Base-by-base conservation (phyloP, 1,140 invertebrate genomes). In the Magallana gigas region DNA sequence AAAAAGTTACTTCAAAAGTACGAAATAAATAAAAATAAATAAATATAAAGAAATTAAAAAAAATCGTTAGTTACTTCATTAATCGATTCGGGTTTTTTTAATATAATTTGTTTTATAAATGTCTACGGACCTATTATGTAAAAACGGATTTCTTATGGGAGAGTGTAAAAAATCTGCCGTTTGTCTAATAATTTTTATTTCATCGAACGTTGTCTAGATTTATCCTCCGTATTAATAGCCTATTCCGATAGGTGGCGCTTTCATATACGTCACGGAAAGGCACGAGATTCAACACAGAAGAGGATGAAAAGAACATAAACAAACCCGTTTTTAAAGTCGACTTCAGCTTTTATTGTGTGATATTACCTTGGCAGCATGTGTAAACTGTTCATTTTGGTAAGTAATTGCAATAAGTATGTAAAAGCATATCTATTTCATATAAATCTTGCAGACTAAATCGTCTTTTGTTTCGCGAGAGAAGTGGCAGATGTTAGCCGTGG, bases 281-380 rank as follows among this genome's bases (percentile, higher is more conserved):
- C 68, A 76, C 68, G 18, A 76, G 18, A 76, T 76, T 76, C 68
- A 76, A 76, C 68, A 76, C 68, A 76, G 68, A 76, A 71, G 23
- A 71, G 29, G 36, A 76, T 29, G 23, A 23, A 29, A 12, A 36
- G 68, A 11, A 76, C 11, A 29, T 76, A 76, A 76, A 76, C 68
- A 76, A 76, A 8, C 9, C 12, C 9, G 68, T 76, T 76, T 76
- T 76, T 76, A 9, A 48, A 29, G 7, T 11, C 68, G 36, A 76
- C 29, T 18, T 29, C 8, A 14, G 23, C 12, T 76, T 76, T 76
- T 76, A 76, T 29, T 29, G 2, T 29, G 8, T 8, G 8, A 76
- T 76, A 8, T 36, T 36, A 11, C 18, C 8, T 23, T 76, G 68
- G 36, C 68, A 76, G 8, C 14, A 36, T 11, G 23, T 76, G 36